Conservation (phyloP, 2,888 invertebrate species). For the Leucophenga maculata region DNA sequence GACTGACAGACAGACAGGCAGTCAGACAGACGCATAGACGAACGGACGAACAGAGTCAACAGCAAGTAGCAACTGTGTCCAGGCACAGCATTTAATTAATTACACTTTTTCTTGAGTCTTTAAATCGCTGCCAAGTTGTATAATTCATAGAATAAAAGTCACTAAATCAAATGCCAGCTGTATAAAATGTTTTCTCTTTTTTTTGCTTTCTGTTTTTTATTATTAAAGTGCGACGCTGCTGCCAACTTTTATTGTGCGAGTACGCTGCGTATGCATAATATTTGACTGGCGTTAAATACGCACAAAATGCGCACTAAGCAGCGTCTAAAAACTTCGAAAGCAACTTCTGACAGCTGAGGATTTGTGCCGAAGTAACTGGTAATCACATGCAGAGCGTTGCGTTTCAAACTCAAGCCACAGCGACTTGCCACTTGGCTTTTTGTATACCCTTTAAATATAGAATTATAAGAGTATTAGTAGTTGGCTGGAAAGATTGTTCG, state of each 20-base stretch:
- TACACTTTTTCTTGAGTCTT: slow-evolving; percentile 35
- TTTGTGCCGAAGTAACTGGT: neutral
- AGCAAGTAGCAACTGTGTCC: too few species aligned
- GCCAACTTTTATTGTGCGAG: neutral
- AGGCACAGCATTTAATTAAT: slow-evolving; percentile 45
- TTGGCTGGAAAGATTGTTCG: too few species aligned
- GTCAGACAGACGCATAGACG: too few species aligned
- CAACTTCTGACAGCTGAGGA: slow-evolving; percentile 13
- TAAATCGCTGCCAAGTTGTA: slow-evolving; percentile 31
- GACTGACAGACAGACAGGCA: neutral
- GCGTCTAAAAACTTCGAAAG: neutral
- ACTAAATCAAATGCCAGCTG: neutral
- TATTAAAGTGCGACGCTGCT: slow-evolving; percentile 7
- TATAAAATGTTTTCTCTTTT: neutral
- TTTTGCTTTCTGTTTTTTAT: slow-evolving; percentile 16
- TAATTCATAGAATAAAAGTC: neutral
- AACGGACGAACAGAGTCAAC: too few species aligned
- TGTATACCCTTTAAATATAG: too few species aligned
- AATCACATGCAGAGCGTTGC: too few species aligned
- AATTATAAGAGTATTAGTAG: too few species aligned
- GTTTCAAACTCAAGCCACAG: neutral
- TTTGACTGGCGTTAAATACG: neutral
- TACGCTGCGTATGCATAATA: slow-evolving; percentile 14
- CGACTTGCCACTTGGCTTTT: too few species aligned
- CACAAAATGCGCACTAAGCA: neutral